phyloP scores from a whole-genome alignment of 1,140 invertebrate genomes.

The Drosophila subobscura region DNA sequence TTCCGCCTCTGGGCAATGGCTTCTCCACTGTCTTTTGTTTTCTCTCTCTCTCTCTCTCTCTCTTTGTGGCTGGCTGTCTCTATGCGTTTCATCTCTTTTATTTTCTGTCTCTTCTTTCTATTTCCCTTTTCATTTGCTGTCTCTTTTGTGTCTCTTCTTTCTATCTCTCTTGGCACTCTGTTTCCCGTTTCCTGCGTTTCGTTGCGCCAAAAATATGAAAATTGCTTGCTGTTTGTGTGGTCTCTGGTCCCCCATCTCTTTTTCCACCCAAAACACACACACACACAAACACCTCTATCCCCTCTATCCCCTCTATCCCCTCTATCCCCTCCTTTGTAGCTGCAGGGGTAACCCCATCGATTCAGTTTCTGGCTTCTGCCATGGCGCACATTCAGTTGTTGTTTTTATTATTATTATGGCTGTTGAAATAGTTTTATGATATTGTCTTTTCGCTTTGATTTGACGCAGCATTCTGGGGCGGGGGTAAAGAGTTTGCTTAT shows the following conservation, averaged over 20 bases:
- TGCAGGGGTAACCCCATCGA: conserved; percentile 29
- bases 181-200: conserved; percentile 31
- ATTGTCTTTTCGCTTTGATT: conserved; percentile 55
- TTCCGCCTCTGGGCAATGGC: conserved; percentile 46
- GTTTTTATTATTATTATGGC: conserved; percentile 18
- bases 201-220: conserved; percentile 67
- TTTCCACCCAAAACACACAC: neutral
- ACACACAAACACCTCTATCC: neutral
- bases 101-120: conserved; percentile 1
- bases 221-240: conserved; percentile 51
- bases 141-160: neutral
- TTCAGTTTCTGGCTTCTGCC: conserved; percentile 30
- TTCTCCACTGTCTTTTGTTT: conserved; percentile 48
- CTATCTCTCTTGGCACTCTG: conserved; percentile 15
- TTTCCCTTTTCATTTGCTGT: neutral
- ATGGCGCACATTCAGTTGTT: conserved; percentile 53
- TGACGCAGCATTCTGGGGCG: conserved; percentile 2
- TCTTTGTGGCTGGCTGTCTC: neutral
- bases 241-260: neutral
- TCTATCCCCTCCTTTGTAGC: neutral
- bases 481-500: conserved; percentile 1
- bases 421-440: conserved; percentile 55
- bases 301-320: neutral
- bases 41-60: conserved; percentile 1
- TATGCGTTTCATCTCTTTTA: conserved; percentile 23